A percentile compares a stretch with the other conserved stretches of the same genome.
Evolutionary conservation across 2,888 invertebrate genomes (phyloP).

Genomic region (Stenurella melanura): DNA sequence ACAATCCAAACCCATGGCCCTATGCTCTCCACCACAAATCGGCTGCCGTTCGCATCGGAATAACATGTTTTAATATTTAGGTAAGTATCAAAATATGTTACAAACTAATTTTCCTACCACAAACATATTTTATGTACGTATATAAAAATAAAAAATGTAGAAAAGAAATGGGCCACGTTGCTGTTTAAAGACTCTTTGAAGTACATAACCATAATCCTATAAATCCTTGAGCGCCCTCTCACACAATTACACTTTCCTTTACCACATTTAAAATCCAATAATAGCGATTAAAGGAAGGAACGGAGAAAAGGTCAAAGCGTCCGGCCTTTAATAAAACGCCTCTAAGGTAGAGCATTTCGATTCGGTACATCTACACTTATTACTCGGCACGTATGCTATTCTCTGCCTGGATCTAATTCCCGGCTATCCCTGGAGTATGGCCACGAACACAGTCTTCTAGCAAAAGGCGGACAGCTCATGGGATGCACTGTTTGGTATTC

Average conservation of each 20-base stretch:
- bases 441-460: not conserved
- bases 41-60: too few species aligned
- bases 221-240: not conserved
- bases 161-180: slow-evolving; percentile 1
- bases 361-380: not conserved
- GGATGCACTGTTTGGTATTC: slow-evolving; percentile 6
- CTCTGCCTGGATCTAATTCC: slow-evolving; percentile 9
- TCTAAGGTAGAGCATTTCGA: not conserved
- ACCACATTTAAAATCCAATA: slow-evolving; percentile 15
- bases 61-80: too few species aligned
- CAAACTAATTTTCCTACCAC: not conserved
- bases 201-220: not conserved
- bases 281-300: not conserved
- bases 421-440: not conserved
- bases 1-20: too few species aligned
- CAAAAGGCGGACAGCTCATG: not conserved
- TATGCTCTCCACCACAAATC: too few species aligned
- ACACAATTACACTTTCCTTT: slow-evolving; percentile 8
- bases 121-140: not conserved
- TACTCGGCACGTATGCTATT: slow-evolving; percentile 19
- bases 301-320: slow-evolving; percentile 4
- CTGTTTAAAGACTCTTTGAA: not conserved
- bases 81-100: too few species aligned
- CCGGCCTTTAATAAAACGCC: slow-evolving; percentile 14
- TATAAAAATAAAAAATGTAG: not conserved